phyloP scores from a whole-genome alignment of 2,113 vertebrate species.

The Gavialis gangeticus region DNA sequence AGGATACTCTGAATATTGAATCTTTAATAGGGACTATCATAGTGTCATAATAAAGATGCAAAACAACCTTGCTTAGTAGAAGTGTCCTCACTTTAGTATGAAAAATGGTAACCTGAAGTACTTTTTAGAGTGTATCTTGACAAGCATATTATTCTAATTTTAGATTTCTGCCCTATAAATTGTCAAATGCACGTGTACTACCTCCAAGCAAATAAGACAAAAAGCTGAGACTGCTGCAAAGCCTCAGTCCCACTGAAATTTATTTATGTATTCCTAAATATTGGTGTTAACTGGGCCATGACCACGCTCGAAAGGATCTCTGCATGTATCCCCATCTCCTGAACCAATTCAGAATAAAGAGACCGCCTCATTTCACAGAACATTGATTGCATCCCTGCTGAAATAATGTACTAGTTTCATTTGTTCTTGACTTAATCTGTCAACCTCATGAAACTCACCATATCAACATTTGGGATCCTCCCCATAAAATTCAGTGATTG shows the following conservation, averaged over 20 bases:
- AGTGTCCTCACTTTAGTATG: accelerated
- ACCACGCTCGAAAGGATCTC: neutral
- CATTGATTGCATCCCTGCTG: conserved; percentile 9
- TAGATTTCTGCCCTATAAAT: neutral
- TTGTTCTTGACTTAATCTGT: conserved; percentile 32
- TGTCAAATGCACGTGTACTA: neutral
- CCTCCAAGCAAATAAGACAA: neutral
- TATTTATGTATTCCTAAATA: conserved; percentile 9
- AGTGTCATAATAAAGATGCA: neutral
- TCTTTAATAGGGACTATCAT: neutral
- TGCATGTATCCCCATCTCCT: neutral
- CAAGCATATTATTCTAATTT: accelerated
- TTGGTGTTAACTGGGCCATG: neutral
- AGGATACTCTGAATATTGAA: accelerated
- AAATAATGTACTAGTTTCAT: neutral
- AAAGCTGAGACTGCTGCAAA: neutral
- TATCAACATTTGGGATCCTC: neutral
- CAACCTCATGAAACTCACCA: neutral
- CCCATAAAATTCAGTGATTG: neutral
- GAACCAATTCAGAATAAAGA: neutral
- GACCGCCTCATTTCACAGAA: conserved; percentile 47
- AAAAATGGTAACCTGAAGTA: neutral
- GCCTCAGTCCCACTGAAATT: neutral
- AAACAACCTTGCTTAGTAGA: neutral
- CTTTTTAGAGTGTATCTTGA: accelerated